phyloP scores from a whole-genome alignment of 2,113 vertebrate species.

The Piaya cayana region DNA sequence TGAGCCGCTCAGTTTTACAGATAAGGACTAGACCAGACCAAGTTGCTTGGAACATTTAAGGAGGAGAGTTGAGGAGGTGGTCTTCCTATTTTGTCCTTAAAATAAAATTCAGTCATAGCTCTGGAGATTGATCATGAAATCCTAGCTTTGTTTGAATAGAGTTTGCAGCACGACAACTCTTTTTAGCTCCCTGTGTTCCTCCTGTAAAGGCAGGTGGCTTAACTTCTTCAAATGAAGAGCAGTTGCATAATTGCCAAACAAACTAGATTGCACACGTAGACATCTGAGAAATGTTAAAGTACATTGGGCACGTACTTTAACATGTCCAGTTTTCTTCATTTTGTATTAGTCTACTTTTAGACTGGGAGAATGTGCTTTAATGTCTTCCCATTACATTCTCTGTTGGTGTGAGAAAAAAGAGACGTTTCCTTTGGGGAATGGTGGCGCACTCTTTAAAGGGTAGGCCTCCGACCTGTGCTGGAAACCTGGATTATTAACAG shows the following conservation, averaged over 20 bases:
- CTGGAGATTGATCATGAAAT: neutral
- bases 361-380: neutral
- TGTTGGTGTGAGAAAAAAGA: neutral
- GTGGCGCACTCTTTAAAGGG: neutral
- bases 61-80: conserved; percentile 70
- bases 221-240: neutral
- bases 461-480: neutral
- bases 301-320: neutral
- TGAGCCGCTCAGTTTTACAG: neutral
- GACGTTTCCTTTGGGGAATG: neutral
- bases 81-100: conserved; percentile 52
- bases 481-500: neutral
- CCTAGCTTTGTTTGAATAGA: neutral
- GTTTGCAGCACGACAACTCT: neutral
- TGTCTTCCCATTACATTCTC: neutral
- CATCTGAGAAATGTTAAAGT: neutral
- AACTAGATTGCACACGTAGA: neutral
- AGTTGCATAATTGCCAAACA: neutral
- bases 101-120: conserved; percentile 27
- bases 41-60: conserved; percentile 59
- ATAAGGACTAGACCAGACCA: neutral
- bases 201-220: neutral
- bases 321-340: neutral
- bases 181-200: neutral
- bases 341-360: neutral